Evolutionary conservation across 2,888 invertebrate genomes (phyloP), one percentile per base, ranked within the genome.

Genomic region (Saturnia japonica): DNA sequence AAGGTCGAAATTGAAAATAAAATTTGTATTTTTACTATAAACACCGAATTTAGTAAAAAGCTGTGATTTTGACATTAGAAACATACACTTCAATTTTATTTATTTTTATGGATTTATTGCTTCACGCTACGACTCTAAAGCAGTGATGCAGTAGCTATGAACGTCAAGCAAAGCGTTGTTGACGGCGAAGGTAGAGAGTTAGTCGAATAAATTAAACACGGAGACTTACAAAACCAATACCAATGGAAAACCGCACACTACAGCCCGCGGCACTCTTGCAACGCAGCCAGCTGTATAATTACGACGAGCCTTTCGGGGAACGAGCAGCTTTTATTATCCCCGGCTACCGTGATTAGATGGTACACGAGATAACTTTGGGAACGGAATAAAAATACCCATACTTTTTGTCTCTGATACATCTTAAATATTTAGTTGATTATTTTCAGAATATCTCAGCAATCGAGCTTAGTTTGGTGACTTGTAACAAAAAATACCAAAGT

Each of bases 281-380:
- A 79, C 79, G 78, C 80, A 79, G 78, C 75, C 78, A 76, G 72
- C 76, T 72, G 75, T 87, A 83, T 90, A 91, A 91, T 91, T 91
- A 91, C 82, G 79, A 72, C 72, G 76, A 74, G 69, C 80, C 83
- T 83, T 91, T 89, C 90, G 85, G 76, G 75, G 89, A 91, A 87
- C 83, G 74, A 73, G 80, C 84, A 80, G 83, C 80, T 75, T 85
- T 81, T 82, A 86, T 86, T 85, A 82, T 80, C 82, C 76, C 70
- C 78, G 77, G 91, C 92, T 91, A 91, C 92, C 77, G 91, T 89
- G 91, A 90, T 91, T 91, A 91, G 91, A 90, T 90, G 88, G 78
- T 84, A 82, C 86, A 82, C 83, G 80, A 71, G 89, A 89, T 89
- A 88, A 74, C 81, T 82, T 81, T 81, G 80, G 77, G 83, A 80